Evolutionary conservation across 1,140 invertebrate species (phyloP).

Genomic region (Calliopsis andreniformis): DNA sequence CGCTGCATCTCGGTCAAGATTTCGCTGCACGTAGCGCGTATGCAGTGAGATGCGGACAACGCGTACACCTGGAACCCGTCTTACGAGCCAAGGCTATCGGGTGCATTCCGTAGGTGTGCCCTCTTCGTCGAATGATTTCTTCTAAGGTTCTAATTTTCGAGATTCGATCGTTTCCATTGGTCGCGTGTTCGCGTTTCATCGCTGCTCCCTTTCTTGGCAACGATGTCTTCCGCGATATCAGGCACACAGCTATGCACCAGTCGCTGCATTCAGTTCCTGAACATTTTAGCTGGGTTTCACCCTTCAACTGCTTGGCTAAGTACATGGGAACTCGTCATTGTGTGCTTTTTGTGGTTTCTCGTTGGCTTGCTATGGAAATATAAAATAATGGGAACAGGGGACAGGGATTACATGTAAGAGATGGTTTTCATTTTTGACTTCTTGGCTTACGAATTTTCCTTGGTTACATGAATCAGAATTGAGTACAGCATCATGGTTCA

Average conservation of each 20-base stretch:
- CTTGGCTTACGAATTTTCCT: no score
- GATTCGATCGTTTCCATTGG: conserved; percentile 34
- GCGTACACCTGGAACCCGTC: conserved; percentile 68
- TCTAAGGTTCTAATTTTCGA: conserved; percentile 57
- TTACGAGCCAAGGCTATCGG: conserved; percentile 77
- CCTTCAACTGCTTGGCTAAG: no score
- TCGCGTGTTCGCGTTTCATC: background rate
- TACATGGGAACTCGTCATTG: background rate
- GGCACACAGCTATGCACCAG: background rate
- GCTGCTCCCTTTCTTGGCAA: conserved; percentile 10
- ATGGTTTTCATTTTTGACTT: no score
- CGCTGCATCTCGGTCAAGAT: conserved; percentile 53
- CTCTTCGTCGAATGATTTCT: conserved; percentile 44
- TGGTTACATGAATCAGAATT: no score
- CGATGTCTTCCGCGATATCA: conserved; percentile 34
- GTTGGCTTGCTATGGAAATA: no score
- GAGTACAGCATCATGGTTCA: no score
- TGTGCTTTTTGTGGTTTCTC: background rate
- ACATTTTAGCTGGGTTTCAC: background rate
- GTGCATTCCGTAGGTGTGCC: conserved; percentile 71
- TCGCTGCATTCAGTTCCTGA: background rate
- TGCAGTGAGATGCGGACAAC: conserved; percentile 27
- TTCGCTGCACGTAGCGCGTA: conserved; percentile 37
- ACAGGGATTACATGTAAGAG: no score
- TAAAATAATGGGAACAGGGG: no score